Evolutionary conservation across 2,888 invertebrate genomes (phyloP).

Genomic region (Meteorus cinctellus): DNA sequence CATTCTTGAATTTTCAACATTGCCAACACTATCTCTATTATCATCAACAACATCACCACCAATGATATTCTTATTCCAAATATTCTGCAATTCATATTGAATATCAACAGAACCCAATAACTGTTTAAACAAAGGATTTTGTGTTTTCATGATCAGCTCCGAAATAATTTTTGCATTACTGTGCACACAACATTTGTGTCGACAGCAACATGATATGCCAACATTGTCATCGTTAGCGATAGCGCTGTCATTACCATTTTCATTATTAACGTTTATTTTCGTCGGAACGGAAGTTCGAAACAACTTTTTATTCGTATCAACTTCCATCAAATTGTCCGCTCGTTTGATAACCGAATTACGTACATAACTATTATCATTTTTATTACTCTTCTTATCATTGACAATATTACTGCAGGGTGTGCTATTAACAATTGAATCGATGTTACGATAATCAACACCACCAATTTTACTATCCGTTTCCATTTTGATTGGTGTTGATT

Average conservation of each 20-base stretch:
- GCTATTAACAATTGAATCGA: conserved; percentile 70
- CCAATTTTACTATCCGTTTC: conserved; percentile 57
- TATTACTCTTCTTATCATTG: conserved; percentile 59
- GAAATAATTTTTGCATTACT: conserved; percentile 70
- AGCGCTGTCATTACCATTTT: background rate
- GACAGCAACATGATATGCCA: conserved; percentile 64
- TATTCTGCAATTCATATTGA: conserved; percentile 67
- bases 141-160: conserved; percentile 68
- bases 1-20: conserved; percentile 69
- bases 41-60: conserved; percentile 55
- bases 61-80: conserved; percentile 58
- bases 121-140: conserved; percentile 67
- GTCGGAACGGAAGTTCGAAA: background rate
- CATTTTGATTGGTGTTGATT: conserved; percentile 70
- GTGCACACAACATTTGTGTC: conserved; percentile 68
- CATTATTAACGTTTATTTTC: background rate
- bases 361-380: conserved; percentile 62
- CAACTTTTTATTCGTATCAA: conserved; percentile 56
- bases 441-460: conserved; percentile 69
- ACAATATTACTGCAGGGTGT: conserved; percentile 66
- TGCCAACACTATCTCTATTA: conserved; percentile 54
- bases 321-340: conserved; percentile 65
- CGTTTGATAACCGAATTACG: conserved; percentile 70
- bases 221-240: conserved; percentile 45
- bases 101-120: conserved; percentile 66